Evolutionary conservation across 2,797 vertebrate genomes (phyloP).

Genomic region (Propithecus perrieri): DNA sequence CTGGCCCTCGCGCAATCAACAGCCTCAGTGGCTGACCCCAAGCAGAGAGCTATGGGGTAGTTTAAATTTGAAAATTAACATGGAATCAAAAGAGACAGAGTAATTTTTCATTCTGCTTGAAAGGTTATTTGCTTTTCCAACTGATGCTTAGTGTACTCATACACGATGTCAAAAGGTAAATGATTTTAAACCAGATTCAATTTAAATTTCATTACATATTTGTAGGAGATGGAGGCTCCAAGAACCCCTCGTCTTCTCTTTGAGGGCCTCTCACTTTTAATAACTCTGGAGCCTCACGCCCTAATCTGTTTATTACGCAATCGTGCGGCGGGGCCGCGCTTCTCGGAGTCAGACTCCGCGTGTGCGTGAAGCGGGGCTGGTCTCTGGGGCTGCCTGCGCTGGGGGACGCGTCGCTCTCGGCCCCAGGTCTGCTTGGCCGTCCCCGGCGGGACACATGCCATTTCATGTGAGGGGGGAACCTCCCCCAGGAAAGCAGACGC

Average conservation of each 20-base stretch:
- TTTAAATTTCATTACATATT: conserved; percentile 89
- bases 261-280: conserved; percentile 83
- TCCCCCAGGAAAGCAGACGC: background rate
- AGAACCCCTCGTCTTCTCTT: conserved; percentile 68
- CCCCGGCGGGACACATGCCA: accelerated
- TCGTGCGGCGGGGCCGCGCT: conserved; percentile 64
- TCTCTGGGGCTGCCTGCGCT: no score
- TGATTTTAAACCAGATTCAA: conserved; percentile 90
- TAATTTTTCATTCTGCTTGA: conserved; percentile 91
- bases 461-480: accelerated
- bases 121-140: conserved; percentile 88
- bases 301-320: conserved; percentile 81
- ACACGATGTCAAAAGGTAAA: conserved; percentile 87
- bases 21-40: conserved; percentile 32
- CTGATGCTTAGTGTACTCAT: conserved; percentile 83
- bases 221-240: conserved; percentile 77
- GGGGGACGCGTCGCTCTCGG: background rate
- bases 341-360: conserved; percentile 71
- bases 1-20: accelerated
- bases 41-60: conserved; percentile 61
- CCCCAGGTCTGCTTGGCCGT: background rate
- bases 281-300: conserved; percentile 79
- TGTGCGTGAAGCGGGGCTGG: conserved; percentile 65
- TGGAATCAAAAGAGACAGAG: conserved; percentile 89
- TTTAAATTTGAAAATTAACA: conserved; percentile 84